phyloP scores from a whole-genome alignment of 2,888 invertebrate genomes.

The Escarpia spicata region DNA sequence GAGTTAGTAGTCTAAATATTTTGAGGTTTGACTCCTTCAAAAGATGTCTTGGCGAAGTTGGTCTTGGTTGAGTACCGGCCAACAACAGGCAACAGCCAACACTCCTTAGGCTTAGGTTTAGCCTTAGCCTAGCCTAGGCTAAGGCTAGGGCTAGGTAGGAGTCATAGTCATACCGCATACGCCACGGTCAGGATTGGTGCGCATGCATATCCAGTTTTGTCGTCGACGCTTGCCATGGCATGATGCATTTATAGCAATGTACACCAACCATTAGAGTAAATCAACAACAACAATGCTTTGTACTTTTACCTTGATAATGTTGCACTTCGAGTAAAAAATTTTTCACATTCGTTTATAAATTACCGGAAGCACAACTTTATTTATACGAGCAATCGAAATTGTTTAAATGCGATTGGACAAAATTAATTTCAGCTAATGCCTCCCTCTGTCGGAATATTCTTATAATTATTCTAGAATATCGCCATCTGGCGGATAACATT shows the following conservation, averaged over 20 bases:
- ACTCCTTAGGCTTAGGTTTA: too few species aligned
- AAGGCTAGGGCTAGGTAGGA: too few species aligned
- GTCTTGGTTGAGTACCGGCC: too few species aligned
- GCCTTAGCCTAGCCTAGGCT: too few species aligned
- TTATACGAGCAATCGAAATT: not conserved
- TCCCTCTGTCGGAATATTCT: not conserved
- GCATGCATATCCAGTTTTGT: not conserved
- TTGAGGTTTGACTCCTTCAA: too few species aligned
- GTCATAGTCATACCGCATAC: too few species aligned
- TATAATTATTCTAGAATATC: not conserved
- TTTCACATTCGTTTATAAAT: not conserved
- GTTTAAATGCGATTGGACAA: not conserved
- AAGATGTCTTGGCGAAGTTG: too few species aligned
- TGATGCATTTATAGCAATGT: too few species aligned
- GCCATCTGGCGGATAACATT: not conserved
- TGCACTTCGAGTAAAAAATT: not conserved
- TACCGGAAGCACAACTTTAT: slow-evolving; percentile 7
- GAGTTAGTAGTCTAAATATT: too few species aligned
- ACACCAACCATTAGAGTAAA: not conserved
- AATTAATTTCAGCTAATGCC: not conserved
- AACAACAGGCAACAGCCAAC: too few species aligned
- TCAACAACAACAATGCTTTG: not conserved
- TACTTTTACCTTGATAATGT: not conserved
- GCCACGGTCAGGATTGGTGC: too few species aligned
- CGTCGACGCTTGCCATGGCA: not conserved